Conservation (phyloP, 2,888 invertebrate species). For the Aproaerema taeniolella region DNA sequence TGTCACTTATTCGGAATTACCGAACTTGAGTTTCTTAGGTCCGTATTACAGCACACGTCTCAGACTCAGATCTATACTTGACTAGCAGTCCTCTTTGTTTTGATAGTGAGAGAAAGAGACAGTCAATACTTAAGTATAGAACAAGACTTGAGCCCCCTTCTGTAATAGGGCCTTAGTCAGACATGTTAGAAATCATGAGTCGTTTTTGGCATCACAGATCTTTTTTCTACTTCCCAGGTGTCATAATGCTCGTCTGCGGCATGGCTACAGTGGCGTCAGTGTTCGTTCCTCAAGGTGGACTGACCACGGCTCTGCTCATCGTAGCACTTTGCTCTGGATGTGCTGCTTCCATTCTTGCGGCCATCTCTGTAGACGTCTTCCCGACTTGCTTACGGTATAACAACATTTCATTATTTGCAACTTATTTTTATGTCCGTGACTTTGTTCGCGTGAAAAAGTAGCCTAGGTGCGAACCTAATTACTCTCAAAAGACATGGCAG, state of each 20-base stretch:
- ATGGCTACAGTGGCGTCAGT: slow-evolving; percentile 51
- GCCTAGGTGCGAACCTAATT: too few relatives aligned
- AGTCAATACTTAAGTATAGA: background rate
- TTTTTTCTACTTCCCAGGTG: slow-evolving; percentile 34
- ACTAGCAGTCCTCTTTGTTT: too few relatives aligned
- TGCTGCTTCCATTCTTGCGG: slow-evolving; percentile 62
- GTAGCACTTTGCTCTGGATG: slow-evolving; percentile 59
- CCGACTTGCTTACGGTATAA: slow-evolving; percentile 55
- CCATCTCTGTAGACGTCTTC: slow-evolving; percentile 65
- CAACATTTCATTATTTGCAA: background rate
- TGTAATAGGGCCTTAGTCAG: background rate
- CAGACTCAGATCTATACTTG: too few relatives aligned
- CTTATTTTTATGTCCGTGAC: background rate
- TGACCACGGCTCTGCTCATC: slow-evolving; percentile 55
- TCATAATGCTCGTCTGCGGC: slow-evolving; percentile 58
- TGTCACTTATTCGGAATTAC: too few relatives aligned
- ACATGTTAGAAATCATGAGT: background rate
- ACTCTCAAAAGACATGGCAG: background rate
- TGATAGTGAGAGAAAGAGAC: too few relatives aligned
- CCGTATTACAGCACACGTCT: too few relatives aligned
- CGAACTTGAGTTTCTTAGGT: too few relatives aligned
- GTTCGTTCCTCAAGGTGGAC: slow-evolving; percentile 51
- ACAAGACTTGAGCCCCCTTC: background rate
- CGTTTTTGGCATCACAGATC: background rate
- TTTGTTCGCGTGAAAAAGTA: too few relatives aligned